Evolutionary conservation across 2,888 invertebrate species (phyloP), one percentile per base, ranked within the genome.

Genomic region (Volucella inanis): DNA sequence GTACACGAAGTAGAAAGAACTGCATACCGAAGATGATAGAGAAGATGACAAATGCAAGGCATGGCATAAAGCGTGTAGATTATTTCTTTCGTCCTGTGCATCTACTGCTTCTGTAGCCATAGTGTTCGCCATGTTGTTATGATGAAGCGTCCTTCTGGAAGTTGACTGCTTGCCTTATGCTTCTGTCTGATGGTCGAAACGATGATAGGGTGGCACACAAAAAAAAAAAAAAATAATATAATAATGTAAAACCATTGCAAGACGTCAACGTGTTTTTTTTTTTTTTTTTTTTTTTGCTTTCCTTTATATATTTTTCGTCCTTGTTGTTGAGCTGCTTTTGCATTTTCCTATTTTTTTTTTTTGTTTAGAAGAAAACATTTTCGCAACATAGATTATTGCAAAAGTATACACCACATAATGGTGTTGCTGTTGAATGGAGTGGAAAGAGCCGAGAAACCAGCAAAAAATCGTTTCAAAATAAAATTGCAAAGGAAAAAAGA

Each of bases 11-110:
- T 38, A 45, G 54, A 41, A 47, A 47, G 54, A 54, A 39, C 43
- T 39, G 52, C 45, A 41, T 47, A 65, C 65, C 52, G 70, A 70
- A 75, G 67, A 68, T 64, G 70, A 75, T 59, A 64, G 45, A 80
- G 75, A 67, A 62, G 55, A 85, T 81, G 85, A 81, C 81, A 72
- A 85, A 75, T 80, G 75, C 75, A 65, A 54, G 68, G 61, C 77
- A 64, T 49, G 68, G 54, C 77, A 64, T 49, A 55, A 55, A 78
- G 62, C 62, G 70, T 77, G 70, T 31, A 62, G 61, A 54, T 62
- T 64, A 70, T 64, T 57, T 54, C 47, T 83, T 45, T 43, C 52
- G 39, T 65, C 50, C 50, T 52, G 31, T 31, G 31, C 31, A 31
- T 15, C 54, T 10, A 15, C 14, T 31, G 18, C 39, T 45, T 9